Evolutionary conservation across 2,113 vertebrate species (phyloP).

Genomic region (Nibea coibor): DNA sequence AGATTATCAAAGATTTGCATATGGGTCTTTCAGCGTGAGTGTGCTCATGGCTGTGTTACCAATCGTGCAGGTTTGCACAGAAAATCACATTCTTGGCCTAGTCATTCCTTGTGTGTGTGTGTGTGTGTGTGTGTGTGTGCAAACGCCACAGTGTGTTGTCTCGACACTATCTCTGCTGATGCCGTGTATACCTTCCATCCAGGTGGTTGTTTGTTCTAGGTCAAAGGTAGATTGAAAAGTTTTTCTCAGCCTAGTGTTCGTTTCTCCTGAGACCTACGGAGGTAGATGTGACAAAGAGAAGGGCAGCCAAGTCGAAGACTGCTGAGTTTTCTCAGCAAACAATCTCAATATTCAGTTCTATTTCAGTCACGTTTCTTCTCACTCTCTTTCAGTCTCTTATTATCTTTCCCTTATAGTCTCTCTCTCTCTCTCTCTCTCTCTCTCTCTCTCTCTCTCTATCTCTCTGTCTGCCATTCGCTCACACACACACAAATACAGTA

Average conservation of each 20-base stretch:
- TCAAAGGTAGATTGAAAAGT: constrained; percentile 68
- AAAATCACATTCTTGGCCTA: neutral
- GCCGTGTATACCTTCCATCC: constrained; percentile 42
- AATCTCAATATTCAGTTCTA: constrained; percentile 51
- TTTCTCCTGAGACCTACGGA: constrained; percentile 48
- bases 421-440: constrained; percentile 5
- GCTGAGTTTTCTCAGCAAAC: constrained; percentile 58
- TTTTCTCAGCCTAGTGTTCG: constrained; percentile 54
- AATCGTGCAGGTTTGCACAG: neutral
- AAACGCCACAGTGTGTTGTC: constrained; percentile 14
- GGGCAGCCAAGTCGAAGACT: constrained; percentile 46
- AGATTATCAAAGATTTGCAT: constrained; percentile 47
- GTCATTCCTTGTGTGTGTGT: neutral
- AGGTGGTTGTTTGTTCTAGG: constrained; percentile 62
- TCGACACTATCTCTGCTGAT: constrained; percentile 12
- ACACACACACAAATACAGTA: constrained; percentile 7
- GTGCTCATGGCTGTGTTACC: neutral
- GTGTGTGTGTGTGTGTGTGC: neutral
- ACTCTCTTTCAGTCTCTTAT: constrained; percentile 15
- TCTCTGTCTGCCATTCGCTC: neutral
- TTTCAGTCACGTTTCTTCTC: constrained; percentile 23
- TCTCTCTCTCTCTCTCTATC: neutral
- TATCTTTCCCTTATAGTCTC: constrained; percentile 7
- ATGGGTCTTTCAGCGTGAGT: neutral
- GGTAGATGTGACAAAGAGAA: constrained; percentile 53